Base-by-base conservation (phyloP, 2,888 invertebrate genomes). In the Sericinus montela region DNA sequence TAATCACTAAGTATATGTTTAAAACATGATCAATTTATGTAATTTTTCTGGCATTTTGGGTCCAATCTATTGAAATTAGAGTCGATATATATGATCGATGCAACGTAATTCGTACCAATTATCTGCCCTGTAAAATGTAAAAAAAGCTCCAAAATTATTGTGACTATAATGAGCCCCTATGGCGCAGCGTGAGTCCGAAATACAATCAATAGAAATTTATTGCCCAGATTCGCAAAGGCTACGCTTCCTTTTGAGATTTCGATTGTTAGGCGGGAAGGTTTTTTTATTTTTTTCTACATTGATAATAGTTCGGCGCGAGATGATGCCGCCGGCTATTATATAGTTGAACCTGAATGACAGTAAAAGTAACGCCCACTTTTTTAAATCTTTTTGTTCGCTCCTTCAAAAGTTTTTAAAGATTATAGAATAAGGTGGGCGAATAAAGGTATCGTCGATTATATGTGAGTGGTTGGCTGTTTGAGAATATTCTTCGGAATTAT, bases 181-280 rank as follows among this genome's bases (percentile, higher is more conserved):
- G 69, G 70, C 84, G 30, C 86, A 84, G 88, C 88, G 78, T 81
- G 87, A 77, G 83, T 83, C 86, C 86, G 67, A 82, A 84, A 82
- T 83, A 82, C 82, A 79, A 87, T 87, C 86, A 86, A 86, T 75
- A 79, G 72, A 71, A 85, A 85, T 88, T 86, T 88, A 87, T 88
- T 87, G 80, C 77, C 81, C 75, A 78, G 74, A 86, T 88, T 87
- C 75, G 87, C 86, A 74, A 80, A 81, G 84, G 83, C 69, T 73
- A 76, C 78, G 80, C 75, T 79, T 80, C 76, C 69, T 78, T 80
- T 82, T 68, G 62, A 72, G 61, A 67, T 63, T 65, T 72, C 72
- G 68, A 82, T 78, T 79, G 77, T 81, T 55, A 62, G 65, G 70
- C 72, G 74, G 72, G 71, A 66, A 65, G 72, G 67, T 64, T 62